Base-by-base conservation (phyloP, 2,113 vertebrate genomes). In the Anarhynchus alexandrinus region DNA sequence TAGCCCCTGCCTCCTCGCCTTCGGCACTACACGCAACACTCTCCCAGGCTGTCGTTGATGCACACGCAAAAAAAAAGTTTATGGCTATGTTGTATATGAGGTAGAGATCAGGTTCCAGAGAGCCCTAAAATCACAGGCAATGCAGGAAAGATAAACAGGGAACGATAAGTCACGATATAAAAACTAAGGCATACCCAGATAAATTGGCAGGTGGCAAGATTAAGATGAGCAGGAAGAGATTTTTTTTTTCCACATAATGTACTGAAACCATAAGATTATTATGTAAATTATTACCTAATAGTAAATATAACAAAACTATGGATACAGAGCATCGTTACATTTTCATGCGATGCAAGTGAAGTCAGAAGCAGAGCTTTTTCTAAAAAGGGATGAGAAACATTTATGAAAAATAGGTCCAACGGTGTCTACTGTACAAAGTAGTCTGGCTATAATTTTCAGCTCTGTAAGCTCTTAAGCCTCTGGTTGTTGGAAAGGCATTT, bases 11-110 rank as follows among this genome's bases (percentile, higher is more conserved):
- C 66, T 65, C 86, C 91, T 71, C 23, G 1, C 72, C 76, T 32
- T 26, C 18, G 2, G 40, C 7, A 2, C n/a, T 20, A 8, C 59
- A 4, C 5, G 1, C 76, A 4, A 6, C 40, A 26, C 2, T 0
- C 7, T 40, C 40, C 30, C 20, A 9, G 34, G 3, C 54, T 58
- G 19, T 0, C 9, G 0, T 1, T 20, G 62, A 34, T 57, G 23
- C 42, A 12, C 29, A 14, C 0, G 4, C 23, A 12, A 34, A 15
- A 42, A 27, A 42, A 15, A 6, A 12, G 5, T n/a, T 38, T 14
- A 36, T 16, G 29, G 18, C 0, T 49, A 0, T 32, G 15, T 57
- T 23, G n/a, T 16, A 6, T 2, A 32, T 15, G 18, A 43, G 30
- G 11, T 14, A n/a, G 36, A 58, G 67, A 59, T 47, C 32, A 3